These are phyloP conservation scores for Bufo gargarizans DNA, from an alignment of 2,113 vertebrate species.

Conservation along the genomic window DNA sequence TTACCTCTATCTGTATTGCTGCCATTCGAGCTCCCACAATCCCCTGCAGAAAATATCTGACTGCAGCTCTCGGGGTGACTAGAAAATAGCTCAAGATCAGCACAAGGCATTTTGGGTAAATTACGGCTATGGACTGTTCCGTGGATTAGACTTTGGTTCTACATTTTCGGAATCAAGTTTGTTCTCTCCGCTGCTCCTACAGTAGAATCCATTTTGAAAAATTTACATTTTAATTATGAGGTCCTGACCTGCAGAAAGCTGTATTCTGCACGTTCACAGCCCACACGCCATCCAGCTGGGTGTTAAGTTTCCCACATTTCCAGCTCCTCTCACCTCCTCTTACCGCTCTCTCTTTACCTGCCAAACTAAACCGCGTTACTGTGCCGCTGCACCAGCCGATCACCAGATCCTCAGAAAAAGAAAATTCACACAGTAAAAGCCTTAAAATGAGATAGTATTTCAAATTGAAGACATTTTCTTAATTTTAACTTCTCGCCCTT, in stretches of 20 bases:
- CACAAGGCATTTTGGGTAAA: not conserved
- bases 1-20: not conserved
- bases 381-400: not conserved
- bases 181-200: not conserved
- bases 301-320: constrained; percentile 29
- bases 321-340: constrained; percentile 2
- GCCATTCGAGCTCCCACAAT: not conserved
- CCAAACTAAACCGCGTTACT: constrained; percentile 6
- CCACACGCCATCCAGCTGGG: constrained; percentile 15
- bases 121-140: not conserved
- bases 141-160: not conserved
- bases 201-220: not conserved
- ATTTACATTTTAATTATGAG: constrained; percentile 9
- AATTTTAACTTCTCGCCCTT: too few relatives aligned
- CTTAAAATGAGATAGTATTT: too few relatives aligned
- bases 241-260: not conserved
- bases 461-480: too few relatives aligned
- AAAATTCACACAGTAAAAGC: too few relatives aligned
- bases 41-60: not conserved
- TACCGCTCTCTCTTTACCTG: not conserved
- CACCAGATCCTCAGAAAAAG: too few relatives aligned
- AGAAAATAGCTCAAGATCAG: too few relatives aligned
- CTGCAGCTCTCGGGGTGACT: not conserved
- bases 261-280: not conserved
- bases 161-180: not conserved